These are phyloP conservation scores for Cyprinodon variegatus DNA, from an alignment of 2,113 vertebrate genomes.

Conservation along the genomic window DNA sequence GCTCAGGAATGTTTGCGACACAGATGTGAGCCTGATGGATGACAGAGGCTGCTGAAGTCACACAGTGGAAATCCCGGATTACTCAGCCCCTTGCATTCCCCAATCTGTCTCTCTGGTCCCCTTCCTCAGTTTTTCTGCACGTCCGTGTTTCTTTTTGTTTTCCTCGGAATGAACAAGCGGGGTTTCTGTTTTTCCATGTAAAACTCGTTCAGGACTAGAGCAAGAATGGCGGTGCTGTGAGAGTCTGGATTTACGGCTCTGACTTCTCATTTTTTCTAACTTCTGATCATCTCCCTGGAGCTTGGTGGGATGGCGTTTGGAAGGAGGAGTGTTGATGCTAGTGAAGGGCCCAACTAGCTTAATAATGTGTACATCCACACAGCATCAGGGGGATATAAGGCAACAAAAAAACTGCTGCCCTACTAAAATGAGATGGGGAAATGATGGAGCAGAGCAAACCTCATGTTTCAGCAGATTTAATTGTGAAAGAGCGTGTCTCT, in stretches of 20 bases:
- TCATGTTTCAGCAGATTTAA: conserved; percentile 52
- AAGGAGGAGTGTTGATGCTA: conserved; percentile 18
- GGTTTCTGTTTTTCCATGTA: conserved; percentile 28
- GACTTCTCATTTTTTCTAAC: conserved; percentile 76
- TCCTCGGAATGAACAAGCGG: background rate
- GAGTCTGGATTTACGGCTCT: conserved; percentile 72
- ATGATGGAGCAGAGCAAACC: conserved; percentile 43
- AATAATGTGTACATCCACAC: conserved; percentile 72
- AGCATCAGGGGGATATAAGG: conserved; percentile 49
- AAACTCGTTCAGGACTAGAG: conserved; percentile 10
- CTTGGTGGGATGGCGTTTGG: conserved; percentile 45
- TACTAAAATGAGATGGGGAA: conserved; percentile 59
- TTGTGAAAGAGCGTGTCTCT: conserved; percentile 26
- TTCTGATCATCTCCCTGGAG: conserved; percentile 72
- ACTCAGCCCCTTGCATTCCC: conserved; percentile 41
- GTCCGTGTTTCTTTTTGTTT: conserved; percentile 19
- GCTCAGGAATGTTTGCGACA: conserved; percentile 51
- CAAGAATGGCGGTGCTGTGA: conserved; percentile 22
- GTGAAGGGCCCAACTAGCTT: conserved; percentile 61
- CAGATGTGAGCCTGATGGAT: conserved; percentile 70
- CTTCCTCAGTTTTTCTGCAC: conserved; percentile 8
- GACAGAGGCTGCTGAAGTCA: conserved; percentile 65
- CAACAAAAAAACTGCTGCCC: conserved; percentile 60
- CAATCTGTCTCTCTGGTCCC: conserved; percentile 30
- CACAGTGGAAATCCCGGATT: conserved; percentile 73